Evolutionary conservation across 2,113 vertebrate genomes (phyloP).

Genomic region (Engystomops pustulosus): DNA sequence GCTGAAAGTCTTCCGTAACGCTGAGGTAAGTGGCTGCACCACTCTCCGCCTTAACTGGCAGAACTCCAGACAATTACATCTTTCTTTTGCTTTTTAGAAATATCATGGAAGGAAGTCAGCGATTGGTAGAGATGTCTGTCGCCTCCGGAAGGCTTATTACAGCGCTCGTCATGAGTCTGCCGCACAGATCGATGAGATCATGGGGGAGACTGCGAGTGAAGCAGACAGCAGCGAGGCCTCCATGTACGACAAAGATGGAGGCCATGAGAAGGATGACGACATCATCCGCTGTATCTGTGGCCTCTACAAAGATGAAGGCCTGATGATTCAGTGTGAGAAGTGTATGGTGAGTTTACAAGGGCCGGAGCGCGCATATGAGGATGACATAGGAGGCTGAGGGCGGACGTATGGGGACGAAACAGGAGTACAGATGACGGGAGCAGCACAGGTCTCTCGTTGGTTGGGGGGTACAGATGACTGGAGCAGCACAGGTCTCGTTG

Average conservation of each 20-base stretch:
- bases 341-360: conserved; percentile 86
- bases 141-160: conserved; percentile 94
- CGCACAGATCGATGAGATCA: conserved; percentile 96
- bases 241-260: conserved; percentile 75
- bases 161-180: conserved; percentile 90
- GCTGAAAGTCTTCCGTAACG: conserved; percentile 98
- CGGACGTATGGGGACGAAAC: too few species aligned
- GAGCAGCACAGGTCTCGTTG: too few species aligned
- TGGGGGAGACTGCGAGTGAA: conserved; percentile 94
- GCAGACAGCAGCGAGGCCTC: conserved; percentile 96
- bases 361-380: neutral
- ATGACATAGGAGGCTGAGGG: too few species aligned
- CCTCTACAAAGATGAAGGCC: conserved; percentile 96
- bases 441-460: too few species aligned
- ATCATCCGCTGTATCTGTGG: conserved; percentile 97
- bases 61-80: neutral
- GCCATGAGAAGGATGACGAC: conserved; percentile 85
- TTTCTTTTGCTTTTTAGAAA: conserved; percentile 77
- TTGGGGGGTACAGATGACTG: too few species aligned
- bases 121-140: conserved; percentile 88
- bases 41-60: too few species aligned
- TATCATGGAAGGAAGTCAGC: conserved; percentile 96
- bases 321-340: conserved; percentile 99
- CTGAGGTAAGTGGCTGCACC: conserved; percentile 86
- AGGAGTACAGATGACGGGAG: too few species aligned